A percentile compares a stretch with the other conserved stretches of the same genome.
Evolutionary conservation across 2,113 vertebrate species (phyloP).

Genomic region (Ptyas mucosa): DNA sequence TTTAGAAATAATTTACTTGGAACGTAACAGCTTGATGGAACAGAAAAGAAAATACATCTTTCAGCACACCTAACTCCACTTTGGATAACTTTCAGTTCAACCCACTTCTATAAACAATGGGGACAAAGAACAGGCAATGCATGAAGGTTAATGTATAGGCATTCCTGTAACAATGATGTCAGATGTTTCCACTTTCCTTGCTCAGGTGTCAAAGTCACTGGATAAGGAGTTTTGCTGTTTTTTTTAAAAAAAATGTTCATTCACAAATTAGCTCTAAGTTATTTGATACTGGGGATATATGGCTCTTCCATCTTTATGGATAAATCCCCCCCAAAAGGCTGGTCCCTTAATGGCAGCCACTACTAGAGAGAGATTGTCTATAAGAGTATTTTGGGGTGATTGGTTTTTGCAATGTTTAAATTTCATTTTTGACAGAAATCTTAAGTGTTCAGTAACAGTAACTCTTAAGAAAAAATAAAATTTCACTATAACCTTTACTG

Average conservation of each 20-base stretch:
- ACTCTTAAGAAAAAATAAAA: slow-evolving; percentile 47
- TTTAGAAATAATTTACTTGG: slow-evolving; percentile 27
- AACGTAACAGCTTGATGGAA: slow-evolving; percentile 30
- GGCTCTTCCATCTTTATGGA: slow-evolving; percentile 30
- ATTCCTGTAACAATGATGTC: not conserved
- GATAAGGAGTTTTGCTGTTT: not conserved
- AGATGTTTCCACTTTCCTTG: not conserved
- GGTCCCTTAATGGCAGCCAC: slow-evolving; percentile 44
- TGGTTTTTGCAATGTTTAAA: slow-evolving; percentile 57
- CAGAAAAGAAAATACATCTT: not conserved
- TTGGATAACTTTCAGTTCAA: not conserved
- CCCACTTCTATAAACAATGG: not conserved
- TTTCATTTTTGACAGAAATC: slow-evolving; percentile 25
- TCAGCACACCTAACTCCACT: slow-evolving; percentile 31
- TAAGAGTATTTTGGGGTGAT: slow-evolving; percentile 54
- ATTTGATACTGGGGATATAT: slow-evolving; percentile 20
- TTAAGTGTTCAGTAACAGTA: slow-evolving; percentile 18
- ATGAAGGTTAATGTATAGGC: not conserved
- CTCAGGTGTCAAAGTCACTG: not conserved
- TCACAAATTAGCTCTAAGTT: not conserved
- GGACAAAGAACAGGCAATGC: not conserved
- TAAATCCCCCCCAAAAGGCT: slow-evolving; percentile 8
- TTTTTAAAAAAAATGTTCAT: not conserved
- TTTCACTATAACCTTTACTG: slow-evolving; percentile 16
- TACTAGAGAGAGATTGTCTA: slow-evolving; percentile 46